Percentiles rank a stretch among this genome's conserved stretches.
phyloP scores from a whole-genome alignment of 2,113 vertebrate species.

The Peromyscus leucopus region DNA sequence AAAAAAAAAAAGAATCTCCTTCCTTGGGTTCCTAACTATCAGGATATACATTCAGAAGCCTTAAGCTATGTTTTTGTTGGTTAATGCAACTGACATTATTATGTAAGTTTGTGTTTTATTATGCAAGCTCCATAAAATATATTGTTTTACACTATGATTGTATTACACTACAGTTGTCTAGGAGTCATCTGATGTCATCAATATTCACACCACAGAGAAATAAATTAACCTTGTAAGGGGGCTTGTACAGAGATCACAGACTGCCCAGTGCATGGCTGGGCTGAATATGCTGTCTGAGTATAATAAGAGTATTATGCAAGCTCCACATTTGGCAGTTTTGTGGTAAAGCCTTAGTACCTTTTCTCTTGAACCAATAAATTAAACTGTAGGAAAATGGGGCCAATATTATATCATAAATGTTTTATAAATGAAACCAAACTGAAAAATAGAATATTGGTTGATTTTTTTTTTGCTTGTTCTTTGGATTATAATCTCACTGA shows the following conservation, averaged over 20 bases:
- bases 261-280: rapidly evolving
- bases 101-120: background rate
- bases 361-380: background rate
- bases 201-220: background rate
- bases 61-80: background rate
- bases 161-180: background rate
- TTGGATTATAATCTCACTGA: background rate
- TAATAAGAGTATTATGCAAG: background rate
- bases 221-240: background rate
- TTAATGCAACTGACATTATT: background rate
- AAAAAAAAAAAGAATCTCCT: background rate
- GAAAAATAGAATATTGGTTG: background rate
- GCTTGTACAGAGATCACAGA: background rate
- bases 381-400: background rate
- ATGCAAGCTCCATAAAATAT: background rate
- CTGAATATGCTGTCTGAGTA: background rate
- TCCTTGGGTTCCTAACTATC: background rate
- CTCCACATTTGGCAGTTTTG: too few relatives aligned
- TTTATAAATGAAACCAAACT: background rate
- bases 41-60: background rate
- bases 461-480: background rate
- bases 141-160: background rate
- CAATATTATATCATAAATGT: background rate
- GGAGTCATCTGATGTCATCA: background rate
- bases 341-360: background rate